Percentiles rank a stretch among this genome's conserved stretches.
Evolutionary conservation across 2,113 vertebrate species (phyloP).

Genomic region (Oncorhynchus kisutch): DNA sequence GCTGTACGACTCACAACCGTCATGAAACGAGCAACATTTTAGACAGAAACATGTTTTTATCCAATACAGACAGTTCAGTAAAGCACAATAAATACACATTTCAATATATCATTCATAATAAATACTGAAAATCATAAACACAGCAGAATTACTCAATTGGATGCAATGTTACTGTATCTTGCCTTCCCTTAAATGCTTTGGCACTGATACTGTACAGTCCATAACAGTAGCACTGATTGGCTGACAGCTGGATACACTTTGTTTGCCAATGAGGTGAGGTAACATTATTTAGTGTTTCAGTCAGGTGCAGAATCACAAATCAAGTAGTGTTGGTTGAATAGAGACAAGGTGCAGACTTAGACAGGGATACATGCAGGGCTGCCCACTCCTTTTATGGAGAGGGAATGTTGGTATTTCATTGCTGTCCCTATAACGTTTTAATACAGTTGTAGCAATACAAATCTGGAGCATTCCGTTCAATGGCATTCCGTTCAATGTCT

Average conservation of each 20-base stretch:
- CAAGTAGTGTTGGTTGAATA: neutral
- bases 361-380: neutral
- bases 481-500: constrained; percentile 20
- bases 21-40: constrained; percentile 64
- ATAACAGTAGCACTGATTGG: constrained; percentile 41
- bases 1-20: constrained; percentile 88
- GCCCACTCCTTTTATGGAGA: neutral
- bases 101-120: constrained; percentile 89
- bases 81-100: constrained; percentile 99
- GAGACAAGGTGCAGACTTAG: neutral
- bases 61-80: constrained; percentile 90
- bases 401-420: neutral
- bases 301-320: constrained; percentile 42
- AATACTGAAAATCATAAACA: constrained; percentile 89
- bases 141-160: constrained; percentile 80
- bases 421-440: neutral
- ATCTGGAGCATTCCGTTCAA: constrained; percentile 7
- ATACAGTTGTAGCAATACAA: constrained; percentile 1
- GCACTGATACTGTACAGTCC: constrained; percentile 62
- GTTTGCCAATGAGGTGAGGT: constrained; percentile 13
- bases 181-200: constrained; percentile 78
- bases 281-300: constrained; percentile 31
- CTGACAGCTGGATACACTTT: constrained; percentile 45
- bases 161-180: constrained; percentile 64
- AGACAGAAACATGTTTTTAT: constrained; percentile 80